phyloP scores from a whole-genome alignment of 2,113 vertebrate genomes.

The Pavo muticus region DNA sequence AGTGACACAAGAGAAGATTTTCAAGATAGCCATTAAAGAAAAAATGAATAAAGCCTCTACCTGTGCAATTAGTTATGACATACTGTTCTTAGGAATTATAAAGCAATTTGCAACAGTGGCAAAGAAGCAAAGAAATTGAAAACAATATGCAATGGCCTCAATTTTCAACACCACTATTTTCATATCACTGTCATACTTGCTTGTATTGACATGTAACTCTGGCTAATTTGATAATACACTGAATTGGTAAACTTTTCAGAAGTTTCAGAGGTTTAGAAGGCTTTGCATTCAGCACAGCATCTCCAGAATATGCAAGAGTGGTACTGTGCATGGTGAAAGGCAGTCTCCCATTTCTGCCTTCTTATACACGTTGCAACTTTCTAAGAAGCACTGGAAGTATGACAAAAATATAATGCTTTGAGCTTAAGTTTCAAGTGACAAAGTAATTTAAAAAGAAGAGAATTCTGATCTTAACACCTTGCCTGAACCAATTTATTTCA shows the following conservation, averaged over 20 bases:
- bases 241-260: conserved; percentile 8
- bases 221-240: conserved; percentile 20
- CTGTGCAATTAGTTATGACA: background rate
- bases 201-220: conserved; percentile 1
- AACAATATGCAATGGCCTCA: background rate
- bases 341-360: conserved; percentile 53
- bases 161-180: background rate
- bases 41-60: conserved; percentile 30
- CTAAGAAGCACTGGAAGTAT: conserved; percentile 66
- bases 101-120: background rate
- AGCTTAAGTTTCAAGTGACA: conserved; percentile 63
- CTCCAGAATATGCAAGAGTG: background rate
- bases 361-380: conserved; percentile 38
- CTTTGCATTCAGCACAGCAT: conserved; percentile 10
- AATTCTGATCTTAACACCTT: conserved; percentile 63
- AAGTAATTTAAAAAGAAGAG: conserved; percentile 66
- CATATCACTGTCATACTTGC: background rate
- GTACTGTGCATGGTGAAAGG: conserved; percentile 28
- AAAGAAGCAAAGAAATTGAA: background rate
- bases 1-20: conserved; percentile 52
- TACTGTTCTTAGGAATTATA: background rate
- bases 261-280: conserved; percentile 38
- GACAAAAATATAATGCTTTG: conserved; percentile 64
- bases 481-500: conserved; percentile 52
- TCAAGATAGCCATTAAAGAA: conserved; percentile 43